Base-by-base conservation (phyloP, 2,113 vertebrate genomes). In the Gavia stellata region DNA sequence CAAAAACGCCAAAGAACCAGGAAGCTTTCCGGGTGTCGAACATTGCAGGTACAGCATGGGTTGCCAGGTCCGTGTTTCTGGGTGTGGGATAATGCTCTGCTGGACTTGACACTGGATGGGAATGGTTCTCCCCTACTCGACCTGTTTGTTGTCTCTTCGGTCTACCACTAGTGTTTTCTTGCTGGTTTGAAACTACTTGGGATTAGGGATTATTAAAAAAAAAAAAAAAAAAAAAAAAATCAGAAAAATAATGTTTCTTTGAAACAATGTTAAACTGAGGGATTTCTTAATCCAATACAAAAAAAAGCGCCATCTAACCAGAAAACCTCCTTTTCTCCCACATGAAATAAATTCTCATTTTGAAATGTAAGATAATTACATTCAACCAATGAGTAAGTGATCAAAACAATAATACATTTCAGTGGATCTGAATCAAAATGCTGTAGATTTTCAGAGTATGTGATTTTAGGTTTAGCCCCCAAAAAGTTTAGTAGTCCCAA, bases 1-100 rank as follows among this genome's bases (percentile, higher is more conserved):
- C 99, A 44, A 99, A 99, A 97, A 94, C 98, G 0, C 97, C 99
- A 73, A 99, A 99, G 98, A 98, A 97, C 97, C 99, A 99, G 96
- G 99, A 99, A 56, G 99, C 99, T 3, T 98, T 99, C 81, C 96
- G 99, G 83, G 98, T 99, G 96, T 98, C 99, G 24, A 99, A 98
- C 53, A 92, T 99, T 2, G 99, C 99, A 99, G 99, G 99, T 99
- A 98, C 47, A 3, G 72, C 2, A 2, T 0, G 1, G 36, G 10
- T 1, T 12, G 10, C 56, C 1, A 72, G 45, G 42, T 4, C 18
- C 0, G 0, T 3, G 2, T 6, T 40, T 29, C 36, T 49, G 68
- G 34, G 10, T 1, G 3, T 7, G n/a, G 71, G 71, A 1, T 23
- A 42, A 11, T 0, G 6, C 38, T 34, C 23, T 10, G 21, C n/a